Base-by-base conservation (phyloP, 1,140 invertebrate genomes). In the Spodoptera litura region DNA sequence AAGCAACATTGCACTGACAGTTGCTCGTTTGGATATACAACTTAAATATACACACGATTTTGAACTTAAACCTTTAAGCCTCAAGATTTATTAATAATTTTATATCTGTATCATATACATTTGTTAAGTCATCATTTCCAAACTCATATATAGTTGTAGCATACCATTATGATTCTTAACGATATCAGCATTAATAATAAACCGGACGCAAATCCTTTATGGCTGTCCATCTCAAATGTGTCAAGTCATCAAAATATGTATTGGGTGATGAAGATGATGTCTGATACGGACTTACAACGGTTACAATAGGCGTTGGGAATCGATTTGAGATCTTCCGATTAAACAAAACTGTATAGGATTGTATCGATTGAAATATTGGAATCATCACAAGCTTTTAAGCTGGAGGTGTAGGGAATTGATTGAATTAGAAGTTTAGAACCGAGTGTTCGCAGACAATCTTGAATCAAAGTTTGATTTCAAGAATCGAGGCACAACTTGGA, bases 241-340 rank as follows among this genome's bases (percentile, higher is more conserved):
- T 83, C 82, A 79, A 89, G 87, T 90, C 91, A 92, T 85, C 81
- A 82, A 59, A 89, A 83, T 77, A 83, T 80, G 82, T 83, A 81
- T 79, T 77, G 82, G 87, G 84, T 87, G 89, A 88, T 88, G 78
- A 88, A 90, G 91, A 92, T 92, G 86, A 86, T 86, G 88, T 87
- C 81, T 55, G 91, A 92, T 92, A 88, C 38, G 59, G 85, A 84
- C 72, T 80, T 82, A 87, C 83, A 87, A 78, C 75, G 83, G 83
- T 72, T 78, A 90, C 89, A 90, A 92, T 88, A 81, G 83, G 81
- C 79, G 84, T 85, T 82, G 72, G 81, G 73, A 89, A 90, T 87
- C 83, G 85, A 89, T 90, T 90, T 83, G 82, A 87, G 84, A 83
- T 88, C 75, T 78, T 78, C 83, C 78, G 83, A 87, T 83, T 80